Percentiles rank a stretch among this genome's conserved stretches.
Conservation (phyloP, 2,113 vertebrate species). For the Ailuropoda melanoleuca region DNA sequence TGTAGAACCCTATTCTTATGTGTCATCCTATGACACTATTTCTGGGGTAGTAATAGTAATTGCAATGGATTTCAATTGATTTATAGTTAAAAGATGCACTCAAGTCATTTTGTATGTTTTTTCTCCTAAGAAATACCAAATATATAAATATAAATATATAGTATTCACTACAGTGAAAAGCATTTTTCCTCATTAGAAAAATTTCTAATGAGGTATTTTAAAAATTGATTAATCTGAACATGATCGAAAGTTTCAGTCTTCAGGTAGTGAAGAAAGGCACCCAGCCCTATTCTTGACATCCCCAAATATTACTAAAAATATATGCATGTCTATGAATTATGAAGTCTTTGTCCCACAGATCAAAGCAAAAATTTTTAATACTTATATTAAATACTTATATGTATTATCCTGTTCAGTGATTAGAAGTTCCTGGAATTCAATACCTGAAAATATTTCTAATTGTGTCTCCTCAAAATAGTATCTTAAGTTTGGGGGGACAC, state of each 20-base stretch:
- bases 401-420: slow-evolving; percentile 18
- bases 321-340: neutral
- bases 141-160: neutral
- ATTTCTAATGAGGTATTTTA: neutral
- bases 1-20: neutral
- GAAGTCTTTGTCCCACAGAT: slow-evolving; percentile 5
- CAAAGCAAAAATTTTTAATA: neutral
- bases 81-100: slow-evolving; percentile 2
- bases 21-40: neutral
- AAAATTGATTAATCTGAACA: slow-evolving; percentile 40
- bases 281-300: neutral
- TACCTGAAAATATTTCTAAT: slow-evolving; percentile 10
- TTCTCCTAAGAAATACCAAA: neutral
- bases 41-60: neutral
- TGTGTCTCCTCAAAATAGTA: neutral
- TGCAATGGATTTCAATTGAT: neutral
- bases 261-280: neutral
- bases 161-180: neutral
- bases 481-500: neutral
- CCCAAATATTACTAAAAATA: neutral
- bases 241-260: neutral
- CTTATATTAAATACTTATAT: too few relatives aligned
- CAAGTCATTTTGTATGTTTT: neutral
- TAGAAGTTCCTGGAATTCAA: slow-evolving; percentile 13
- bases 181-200: neutral